These are phyloP conservation scores for Aricia artaxerxes DNA, from an alignment of 2,888 invertebrate species.

Conservation along the genomic window DNA sequence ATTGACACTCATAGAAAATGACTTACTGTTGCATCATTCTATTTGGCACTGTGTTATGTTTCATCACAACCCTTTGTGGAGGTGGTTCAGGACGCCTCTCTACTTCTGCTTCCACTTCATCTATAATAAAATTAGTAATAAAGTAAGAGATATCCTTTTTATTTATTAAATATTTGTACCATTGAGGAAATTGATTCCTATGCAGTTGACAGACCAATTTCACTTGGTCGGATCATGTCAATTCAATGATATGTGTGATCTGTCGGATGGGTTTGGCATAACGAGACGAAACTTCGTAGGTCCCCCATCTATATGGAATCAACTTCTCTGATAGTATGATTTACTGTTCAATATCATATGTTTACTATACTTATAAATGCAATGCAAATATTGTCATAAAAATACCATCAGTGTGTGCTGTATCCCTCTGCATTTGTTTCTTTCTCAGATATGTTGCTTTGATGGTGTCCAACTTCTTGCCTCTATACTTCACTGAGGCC, in stretches of 20 bases:
- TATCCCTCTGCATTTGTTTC: conserved; percentile 81
- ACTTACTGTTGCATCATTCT: conserved; percentile 89
- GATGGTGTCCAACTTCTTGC: conserved; percentile 92
- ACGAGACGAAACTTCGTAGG: no score
- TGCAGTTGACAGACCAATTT: no score
- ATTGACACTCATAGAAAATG: neutral
- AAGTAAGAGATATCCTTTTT: neutral
- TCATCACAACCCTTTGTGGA: conserved; percentile 84
- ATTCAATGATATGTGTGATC: no score
- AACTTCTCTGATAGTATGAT: no score
- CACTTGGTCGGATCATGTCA: no score
- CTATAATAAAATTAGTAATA: conserved; percentile 50
- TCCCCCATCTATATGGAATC: no score
- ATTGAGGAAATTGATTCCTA: no score
- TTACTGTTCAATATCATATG: no score
- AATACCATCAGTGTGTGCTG: conserved; percentile 73
- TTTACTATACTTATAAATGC: no score
- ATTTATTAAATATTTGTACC: no score
- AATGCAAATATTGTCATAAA: neutral
- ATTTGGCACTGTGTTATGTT: conserved; percentile 87
- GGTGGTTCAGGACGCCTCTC: conserved; percentile 82
- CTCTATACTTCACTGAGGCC: conserved; percentile 94
- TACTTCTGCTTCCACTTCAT: conserved; percentile 81
- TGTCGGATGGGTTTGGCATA: no score
- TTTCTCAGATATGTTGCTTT: conserved; percentile 92